Percentiles rank a stretch among this genome's conserved stretches.
Conservation (phyloP, 1,140 invertebrate species). For the Diorhabda carinulata region DNA sequence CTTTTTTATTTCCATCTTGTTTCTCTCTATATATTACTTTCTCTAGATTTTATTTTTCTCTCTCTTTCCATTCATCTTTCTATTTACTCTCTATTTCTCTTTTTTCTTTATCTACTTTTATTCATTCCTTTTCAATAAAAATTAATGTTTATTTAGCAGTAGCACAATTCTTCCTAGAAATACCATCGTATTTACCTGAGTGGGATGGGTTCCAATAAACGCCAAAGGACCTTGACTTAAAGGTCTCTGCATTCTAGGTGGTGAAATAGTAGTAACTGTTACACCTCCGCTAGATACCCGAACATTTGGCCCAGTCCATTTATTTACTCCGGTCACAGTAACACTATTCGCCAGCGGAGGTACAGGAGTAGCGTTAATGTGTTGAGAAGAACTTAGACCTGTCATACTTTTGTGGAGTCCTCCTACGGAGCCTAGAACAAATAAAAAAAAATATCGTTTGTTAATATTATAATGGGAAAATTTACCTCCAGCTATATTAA, state of each 20-base stretch:
- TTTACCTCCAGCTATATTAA: slow-evolving; percentile 61
- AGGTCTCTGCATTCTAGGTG: slow-evolving; percentile 50
- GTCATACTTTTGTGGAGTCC: slow-evolving; percentile 80
- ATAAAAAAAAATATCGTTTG: not conserved
- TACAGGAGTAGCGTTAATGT: slow-evolving; percentile 52
- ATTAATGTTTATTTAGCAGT: too few relatives aligned
- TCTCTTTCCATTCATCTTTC: too few relatives aligned
- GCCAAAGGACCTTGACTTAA: slow-evolving; percentile 52
- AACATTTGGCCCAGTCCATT: slow-evolving; percentile 49
- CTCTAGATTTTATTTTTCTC: too few relatives aligned
- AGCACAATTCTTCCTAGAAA: not conserved
- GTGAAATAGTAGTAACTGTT: slow-evolving; percentile 59
- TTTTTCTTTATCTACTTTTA: too few relatives aligned
- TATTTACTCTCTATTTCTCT: too few relatives aligned
- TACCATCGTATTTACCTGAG: slow-evolving; percentile 31
- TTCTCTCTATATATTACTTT: too few relatives aligned
- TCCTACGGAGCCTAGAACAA: slow-evolving; percentile 60
- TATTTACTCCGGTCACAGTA: slow-evolving; percentile 50
- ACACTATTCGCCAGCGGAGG: slow-evolving; percentile 43
- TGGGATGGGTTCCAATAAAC: slow-evolving; percentile 43
- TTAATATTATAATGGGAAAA: not conserved
- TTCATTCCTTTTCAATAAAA: too few relatives aligned
- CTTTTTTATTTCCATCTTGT: too few relatives aligned
- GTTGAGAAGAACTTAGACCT: slow-evolving; percentile 68
- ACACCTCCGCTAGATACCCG: slow-evolving; percentile 59